A percentile compares a stretch with the other conserved stretches of the same genome.
Evolutionary conservation across 2,113 vertebrate genomes (phyloP).

Genomic region (Chionis minor): DNA sequence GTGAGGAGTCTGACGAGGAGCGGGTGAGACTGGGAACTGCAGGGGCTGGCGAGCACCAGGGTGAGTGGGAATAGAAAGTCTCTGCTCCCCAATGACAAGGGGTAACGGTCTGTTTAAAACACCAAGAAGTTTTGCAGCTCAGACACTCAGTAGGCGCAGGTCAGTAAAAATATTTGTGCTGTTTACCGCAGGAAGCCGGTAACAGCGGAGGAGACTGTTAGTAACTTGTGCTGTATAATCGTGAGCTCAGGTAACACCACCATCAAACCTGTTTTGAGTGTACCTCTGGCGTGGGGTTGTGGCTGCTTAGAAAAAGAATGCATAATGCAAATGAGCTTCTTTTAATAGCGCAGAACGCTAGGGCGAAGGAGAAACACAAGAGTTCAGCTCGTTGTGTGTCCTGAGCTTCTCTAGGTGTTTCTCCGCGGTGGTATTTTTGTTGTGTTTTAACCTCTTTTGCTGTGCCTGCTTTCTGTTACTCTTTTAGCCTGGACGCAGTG

Average conservation of each 20-base stretch:
- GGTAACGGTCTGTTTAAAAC: neutral
- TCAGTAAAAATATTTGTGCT: conserved; percentile 75
- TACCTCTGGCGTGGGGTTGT: conserved; percentile 12
- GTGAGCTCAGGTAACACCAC: conserved; percentile 77
- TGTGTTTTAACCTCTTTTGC: conserved; percentile 43
- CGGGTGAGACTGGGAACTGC: neutral
- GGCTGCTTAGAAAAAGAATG: conserved; percentile 51
- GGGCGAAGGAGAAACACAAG: neutral
- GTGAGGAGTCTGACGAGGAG: neutral
- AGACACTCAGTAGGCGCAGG: neutral
- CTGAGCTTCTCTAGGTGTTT: conserved; percentile 43
- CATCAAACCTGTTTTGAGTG: conserved; percentile 2
- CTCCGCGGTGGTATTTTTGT: conserved; percentile 18
- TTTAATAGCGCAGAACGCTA: neutral
- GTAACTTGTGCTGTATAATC: conserved; percentile 70
- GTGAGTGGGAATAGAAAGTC: neutral
- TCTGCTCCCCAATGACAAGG: neutral
- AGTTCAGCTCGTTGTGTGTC: neutral
- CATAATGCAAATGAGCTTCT: conserved; percentile 30
- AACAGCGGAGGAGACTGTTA: conserved; percentile 68
- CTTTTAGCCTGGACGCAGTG: conserved; percentile 17
- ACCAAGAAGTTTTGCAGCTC: neutral
- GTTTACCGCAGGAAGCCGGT: conserved; percentile 73
- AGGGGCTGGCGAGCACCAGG: accelerated
- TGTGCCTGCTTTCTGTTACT: conserved; percentile 68